Evolutionary conservation across 2,113 vertebrate species (phyloP), one percentile per base, ranked within the genome.

Genomic region (Arenaria interpres): DNA sequence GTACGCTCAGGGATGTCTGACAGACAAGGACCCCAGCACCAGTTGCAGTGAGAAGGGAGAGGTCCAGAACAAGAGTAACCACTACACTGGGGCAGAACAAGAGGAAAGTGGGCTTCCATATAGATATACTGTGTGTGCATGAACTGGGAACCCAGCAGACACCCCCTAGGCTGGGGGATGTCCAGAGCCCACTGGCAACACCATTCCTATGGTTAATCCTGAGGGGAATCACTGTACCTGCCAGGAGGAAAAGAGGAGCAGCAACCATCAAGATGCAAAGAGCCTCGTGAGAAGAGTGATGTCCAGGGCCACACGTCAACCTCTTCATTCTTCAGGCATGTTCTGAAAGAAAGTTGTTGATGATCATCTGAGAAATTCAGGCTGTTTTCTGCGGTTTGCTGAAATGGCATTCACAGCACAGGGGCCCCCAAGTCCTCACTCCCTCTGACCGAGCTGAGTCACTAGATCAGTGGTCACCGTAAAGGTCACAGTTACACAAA

Each of bases 281-380:
- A 84, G 35, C 28, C 41, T 86, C 91, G 73, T 12, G 13, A 46
- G 73, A 59, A 54, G 39, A 72, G 27, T 2, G 27, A 4, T 67
- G 78, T 56, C 27, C 50, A 21, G 66, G 33, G 43, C n/a, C 41
- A 75, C 43, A 4, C 22, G 3, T 60, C 33, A 64, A 79, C 15
- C 22, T 92, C 85, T 79, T 94, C 96, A 95, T 97, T 90, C 74
- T 90, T 71, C 33, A 81, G 53, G 69, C 43, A 39, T 51, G 28
- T n/a, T 95, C 92, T 96, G 77, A 72, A 96, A 96, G 57, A 85
- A 59, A 91, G 56, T 62, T 45, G 18, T 25, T 28, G 37, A 54
- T 82, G 51, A 62, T 48, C 51, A 57, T 43, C 77, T 88, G 43
- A 83, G 67, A 68, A 89, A 82, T 60, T 69, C 57, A 33, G 37